These are phyloP conservation scores for Mionectes olivaceus DNA, from an alignment of 2,797 vertebrate species.

Conservation along the genomic window DNA sequence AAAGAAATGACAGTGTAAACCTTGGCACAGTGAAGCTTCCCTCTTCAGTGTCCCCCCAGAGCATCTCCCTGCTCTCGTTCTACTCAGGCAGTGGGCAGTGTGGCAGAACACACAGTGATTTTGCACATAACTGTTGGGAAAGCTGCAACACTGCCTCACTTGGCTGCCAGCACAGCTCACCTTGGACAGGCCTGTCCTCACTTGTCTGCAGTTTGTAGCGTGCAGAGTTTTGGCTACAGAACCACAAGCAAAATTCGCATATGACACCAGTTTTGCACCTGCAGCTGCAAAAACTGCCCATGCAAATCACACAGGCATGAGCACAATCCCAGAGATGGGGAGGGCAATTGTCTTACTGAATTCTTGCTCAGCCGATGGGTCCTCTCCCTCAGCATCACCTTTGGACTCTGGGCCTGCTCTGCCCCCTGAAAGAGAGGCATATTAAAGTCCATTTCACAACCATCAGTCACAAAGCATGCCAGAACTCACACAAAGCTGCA, in stretches of 20 bases:
- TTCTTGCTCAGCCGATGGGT: conserved; percentile 19
- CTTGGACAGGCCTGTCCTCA: background rate
- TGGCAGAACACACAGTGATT: background rate
- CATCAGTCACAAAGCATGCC: background rate
- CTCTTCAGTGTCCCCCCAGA: background rate
- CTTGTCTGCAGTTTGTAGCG: background rate
- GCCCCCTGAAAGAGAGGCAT: conserved; percentile 48
- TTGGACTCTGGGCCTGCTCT: conserved; percentile 54
- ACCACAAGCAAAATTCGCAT: background rate
- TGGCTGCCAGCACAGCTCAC: background rate
- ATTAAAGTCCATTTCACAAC: background rate
- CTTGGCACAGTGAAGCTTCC: background rate
- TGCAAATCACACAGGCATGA: background rate
- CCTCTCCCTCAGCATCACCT: conserved; percentile 56
- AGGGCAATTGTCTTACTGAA: conserved; percentile 50
- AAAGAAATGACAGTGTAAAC: background rate
- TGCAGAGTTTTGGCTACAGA: background rate
- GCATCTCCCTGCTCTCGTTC: background rate
- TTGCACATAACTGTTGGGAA: background rate
- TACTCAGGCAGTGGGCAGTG: background rate
- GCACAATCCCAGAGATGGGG: background rate
- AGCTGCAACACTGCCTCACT: background rate
- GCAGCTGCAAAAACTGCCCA: background rate
- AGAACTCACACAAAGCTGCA: background rate
- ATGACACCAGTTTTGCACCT: background rate